Base-by-base conservation (phyloP, 2,888 invertebrate genomes). In the Cheiracanthium punctorium region DNA sequence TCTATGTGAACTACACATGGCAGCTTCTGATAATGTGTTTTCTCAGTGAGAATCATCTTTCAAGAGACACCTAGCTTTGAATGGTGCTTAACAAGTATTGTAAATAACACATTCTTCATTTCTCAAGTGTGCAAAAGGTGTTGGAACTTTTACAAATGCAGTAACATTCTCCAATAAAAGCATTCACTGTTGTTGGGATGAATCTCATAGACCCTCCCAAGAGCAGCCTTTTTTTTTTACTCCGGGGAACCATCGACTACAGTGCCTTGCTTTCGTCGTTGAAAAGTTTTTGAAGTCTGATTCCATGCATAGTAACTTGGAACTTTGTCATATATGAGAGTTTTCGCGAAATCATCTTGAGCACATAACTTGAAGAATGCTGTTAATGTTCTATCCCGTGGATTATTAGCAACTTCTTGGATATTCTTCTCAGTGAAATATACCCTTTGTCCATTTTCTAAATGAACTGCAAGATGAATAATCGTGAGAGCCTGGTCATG, bases 361-460 rank as follows among this genome's bases (percentile, higher is more conserved):
- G 28, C 7, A 52, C 89, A 90, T n/a, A 90, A 43, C 29, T 81
- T 30, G 76, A 91, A 90, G 88, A 90, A 91, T 17, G 88, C 89
- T 33, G 88, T 89, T 30, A n/a, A 91, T 20, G 88, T 89, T 24
- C 90, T 87, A 24, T 80, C 64, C 85, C 89, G 72, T 88, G 88
- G 89, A 89, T 80, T 24, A 72, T 32, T 71, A 20, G 89, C 88
- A 89, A 37, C 90, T 84, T 17, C 1, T 14, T 1, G 14, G 14
- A 12, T 10, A n/a, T 43, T 76, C 1, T 43, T 20, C 65, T 17
- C 7, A n/a, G 48, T 52, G 37, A 81, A 81, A n/a, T 52, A 52
- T 28, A 58, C 58, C 1, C 58, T 20, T 5, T 58, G 20, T 10
- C 20, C 58, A 20, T 20, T 20, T 5, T 58, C 20, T 10, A 58